Conservation (phyloP, 1,140 invertebrate genomes). For the Neodiprion fabricii region DNA sequence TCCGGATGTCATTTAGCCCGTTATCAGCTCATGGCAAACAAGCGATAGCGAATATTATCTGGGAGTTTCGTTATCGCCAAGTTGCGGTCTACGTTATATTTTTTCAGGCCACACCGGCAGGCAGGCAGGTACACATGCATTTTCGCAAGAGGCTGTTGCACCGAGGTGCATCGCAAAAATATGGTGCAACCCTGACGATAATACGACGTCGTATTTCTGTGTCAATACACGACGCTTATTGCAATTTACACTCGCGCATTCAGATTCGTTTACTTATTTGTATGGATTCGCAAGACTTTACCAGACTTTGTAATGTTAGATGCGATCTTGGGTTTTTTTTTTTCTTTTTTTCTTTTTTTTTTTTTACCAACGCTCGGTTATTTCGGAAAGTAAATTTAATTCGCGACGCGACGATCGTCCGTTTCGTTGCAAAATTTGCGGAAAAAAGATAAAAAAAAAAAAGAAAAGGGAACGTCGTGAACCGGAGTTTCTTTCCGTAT, state of each 20-base stretch:
- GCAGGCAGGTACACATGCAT: constrained; percentile 26
- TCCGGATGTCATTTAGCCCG: constrained; percentile 38
- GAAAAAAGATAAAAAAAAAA: neutral
- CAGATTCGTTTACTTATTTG: no score
- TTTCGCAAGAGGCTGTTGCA: constrained; percentile 54
- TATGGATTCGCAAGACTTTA: no score
- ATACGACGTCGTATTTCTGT: neutral
- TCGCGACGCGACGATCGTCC: no score
- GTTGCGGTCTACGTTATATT: constrained; percentile 38
- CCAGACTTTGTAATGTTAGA: no score
- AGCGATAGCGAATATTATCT: constrained; percentile 55
- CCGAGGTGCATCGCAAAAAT: constrained; percentile 26
- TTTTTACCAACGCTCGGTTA: no score
- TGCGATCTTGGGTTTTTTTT: no score
- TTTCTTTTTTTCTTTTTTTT: no score
- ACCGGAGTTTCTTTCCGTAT: no score
- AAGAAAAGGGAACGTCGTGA: no score
- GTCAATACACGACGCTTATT: no score
- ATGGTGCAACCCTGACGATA: neutral
- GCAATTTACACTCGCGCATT: no score
- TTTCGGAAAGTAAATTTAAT: no score
- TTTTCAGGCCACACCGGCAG: constrained; percentile 52
- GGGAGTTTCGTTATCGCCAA: constrained; percentile 43
- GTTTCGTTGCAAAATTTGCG: neutral
- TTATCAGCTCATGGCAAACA: constrained; percentile 52